Evolutionary conservation across 2,113 vertebrate species (phyloP).

Genomic region (Setophaga petechia): DNA sequence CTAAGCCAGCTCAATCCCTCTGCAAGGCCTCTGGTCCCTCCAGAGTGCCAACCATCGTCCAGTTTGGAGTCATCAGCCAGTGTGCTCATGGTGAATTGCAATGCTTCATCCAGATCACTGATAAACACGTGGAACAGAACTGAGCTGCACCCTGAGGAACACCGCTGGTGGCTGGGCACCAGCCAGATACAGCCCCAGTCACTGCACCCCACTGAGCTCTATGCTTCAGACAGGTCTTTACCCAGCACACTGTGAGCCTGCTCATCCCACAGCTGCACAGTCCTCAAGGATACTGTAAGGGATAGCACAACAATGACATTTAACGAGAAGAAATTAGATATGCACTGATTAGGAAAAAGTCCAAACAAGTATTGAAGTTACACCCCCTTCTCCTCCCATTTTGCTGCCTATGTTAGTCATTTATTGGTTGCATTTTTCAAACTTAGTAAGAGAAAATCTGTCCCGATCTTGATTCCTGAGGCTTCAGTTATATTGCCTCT

Average conservation of each 20-base stretch:
- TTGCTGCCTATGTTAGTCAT: neutral
- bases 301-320: neutral
- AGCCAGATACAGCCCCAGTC: neutral
- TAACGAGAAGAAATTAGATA: neutral
- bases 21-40: neutral
- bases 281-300: neutral
- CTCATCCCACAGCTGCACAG: neutral
- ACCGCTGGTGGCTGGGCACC: fast-evolving
- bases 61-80: neutral
- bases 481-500: neutral
- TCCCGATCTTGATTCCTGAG: neutral
- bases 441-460: neutral
- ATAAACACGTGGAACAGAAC: neutral
- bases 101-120: neutral
- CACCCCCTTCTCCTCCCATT: neutral
- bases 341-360: neutral
- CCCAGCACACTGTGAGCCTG: no score
- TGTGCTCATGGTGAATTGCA: neutral
- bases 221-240: neutral
- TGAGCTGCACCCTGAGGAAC: neutral
- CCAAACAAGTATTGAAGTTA: neutral
- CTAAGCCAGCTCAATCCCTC: neutral
- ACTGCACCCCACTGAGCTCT: neutral
- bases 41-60: fast-evolving
- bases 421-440: neutral